Base-by-base conservation (phyloP, 2,113 vertebrate genomes). In the Carassius carassius region DNA sequence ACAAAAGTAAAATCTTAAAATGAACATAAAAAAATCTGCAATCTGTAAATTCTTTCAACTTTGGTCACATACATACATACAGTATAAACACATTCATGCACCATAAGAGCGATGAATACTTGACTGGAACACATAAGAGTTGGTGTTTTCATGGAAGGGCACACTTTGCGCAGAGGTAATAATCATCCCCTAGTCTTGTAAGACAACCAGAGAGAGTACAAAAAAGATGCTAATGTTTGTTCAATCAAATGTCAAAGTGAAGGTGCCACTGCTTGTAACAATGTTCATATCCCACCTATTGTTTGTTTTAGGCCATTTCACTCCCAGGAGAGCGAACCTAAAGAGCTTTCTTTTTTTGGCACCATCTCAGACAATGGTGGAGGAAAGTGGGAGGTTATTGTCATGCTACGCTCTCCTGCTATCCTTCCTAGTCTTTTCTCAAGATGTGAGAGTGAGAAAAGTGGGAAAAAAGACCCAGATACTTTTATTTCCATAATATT, bases 241-340 rank as follows among this genome's bases (percentile, higher is more conserved):
- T 83, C 78, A 65, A 51, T 67, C 49, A 41, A 35, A 44, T 62
- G 62, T 49, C 74, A 67, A 58, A 63, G 62, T 82, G 56, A 60
- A 41, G 83, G 75, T 73, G 75, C 60, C 67, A 87, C n/a, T 44
- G 35, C 72, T 41, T 81, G 65, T 60, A 82, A 82, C 86, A 56
- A 88, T 90, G 91, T 92, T 91, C 90, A 91, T 90, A 84, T 89
- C 86, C 37, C 81, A 84, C 77, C n/a, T 19, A 23, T 85, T 92
- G 92, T 92, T 94, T 92, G 89, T 90, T 89, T 92, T 93, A 88
- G 86, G 70, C 78, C 84, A 74, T 86, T 87, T 85, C 86, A 92
- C 90, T 90, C 92, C 93, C 92, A 93, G 87, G 90, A 93, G 90
- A 90, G 89, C 84, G 87, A 91, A 90, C 87, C 88, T 92, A 93